Percentiles rank a stretch among this genome's conserved stretches.
Conservation (phyloP, 2,797 vertebrate species). For the Diglossa cyanea region DNA sequence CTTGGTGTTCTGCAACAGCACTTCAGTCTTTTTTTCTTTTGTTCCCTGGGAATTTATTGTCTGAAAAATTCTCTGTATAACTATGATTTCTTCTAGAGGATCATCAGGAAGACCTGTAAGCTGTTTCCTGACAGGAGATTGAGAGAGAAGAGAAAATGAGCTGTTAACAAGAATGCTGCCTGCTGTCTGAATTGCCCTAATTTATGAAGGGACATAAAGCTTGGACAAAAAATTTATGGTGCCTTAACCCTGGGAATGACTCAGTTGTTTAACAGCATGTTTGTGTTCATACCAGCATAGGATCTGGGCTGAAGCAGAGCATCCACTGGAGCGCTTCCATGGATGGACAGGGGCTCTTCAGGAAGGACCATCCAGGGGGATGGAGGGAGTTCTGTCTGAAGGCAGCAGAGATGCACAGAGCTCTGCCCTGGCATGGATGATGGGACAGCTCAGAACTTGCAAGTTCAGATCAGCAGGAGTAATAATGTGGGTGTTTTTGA, state of each 20-base stretch:
- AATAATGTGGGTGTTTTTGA: not conserved
- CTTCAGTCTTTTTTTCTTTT: not conserved
- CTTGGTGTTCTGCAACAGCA: not conserved
- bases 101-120: not conserved
- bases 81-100: not conserved
- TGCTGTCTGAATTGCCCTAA: conserved; percentile 5
- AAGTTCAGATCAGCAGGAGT: not conserved
- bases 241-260: not conserved
- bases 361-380: not conserved
- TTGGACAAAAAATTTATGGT: conserved; percentile 2
- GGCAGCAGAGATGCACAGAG: not conserved
- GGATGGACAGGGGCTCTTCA: not conserved
- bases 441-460: not conserved
- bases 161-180: conserved; percentile 6
- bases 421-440: not conserved
- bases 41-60: not conserved
- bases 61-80: not conserved
- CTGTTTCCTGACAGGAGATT: not conserved
- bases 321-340: accelerated
- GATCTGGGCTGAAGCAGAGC: not conserved
- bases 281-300: not conserved
- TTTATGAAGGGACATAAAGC: conserved; percentile 34
- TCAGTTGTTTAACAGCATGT: not conserved
- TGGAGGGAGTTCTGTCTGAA: accelerated
- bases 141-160: conserved; percentile 35